Base-by-base conservation (phyloP, 2,797 vertebrate genomes). In the Scleropages formosus region DNA sequence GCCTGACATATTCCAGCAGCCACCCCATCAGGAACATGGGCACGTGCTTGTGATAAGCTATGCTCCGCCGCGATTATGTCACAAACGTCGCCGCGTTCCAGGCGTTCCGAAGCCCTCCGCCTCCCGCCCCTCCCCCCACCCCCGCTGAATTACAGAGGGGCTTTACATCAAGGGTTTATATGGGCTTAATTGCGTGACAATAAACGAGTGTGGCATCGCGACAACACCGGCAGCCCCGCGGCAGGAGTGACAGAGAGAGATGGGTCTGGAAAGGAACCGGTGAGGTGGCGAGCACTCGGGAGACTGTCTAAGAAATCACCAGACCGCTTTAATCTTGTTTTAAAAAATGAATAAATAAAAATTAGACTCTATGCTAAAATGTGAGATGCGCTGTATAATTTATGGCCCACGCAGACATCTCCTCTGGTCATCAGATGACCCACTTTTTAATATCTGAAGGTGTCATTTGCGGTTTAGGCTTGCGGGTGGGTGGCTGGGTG, bases 11-110 rank as follows among this genome's bases (percentile, higher is more conserved):
- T 83, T 78, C 68, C 73, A 72, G 74, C 77, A 66, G 20, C 80
- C 78, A 77, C 79, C 82, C 84, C 82, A 83, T 84, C 82, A 79
- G 78, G 78, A 87, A 85, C 83, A 82, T 74, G 77, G 79, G 82
- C 78, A 11, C 77, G 80, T 78, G 79, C 20, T 46, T 49, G 60
- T 85, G 86, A 89, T 88, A 87, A 88, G 88, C 87, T 86, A 82
- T 26, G 69, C 78, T 83, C 84, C 80, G 82, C 77, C 56, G 64
- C 75, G 82, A 87, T 90, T 85, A 83, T 84, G 82, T 82, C 80
- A 83, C 78, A 84, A 81, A 80, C 78, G 78, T 78, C n/a, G 44
- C 67, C 74, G 79, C 77, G 77, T 39, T 46, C 61, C 72, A 27
- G 67, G n/a, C 47, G 53, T 69, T 75, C 71, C 16, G 76, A 72